Conservation (phyloP, 92 coral and sea anemone species). For the Bergia sp. region DNA sequence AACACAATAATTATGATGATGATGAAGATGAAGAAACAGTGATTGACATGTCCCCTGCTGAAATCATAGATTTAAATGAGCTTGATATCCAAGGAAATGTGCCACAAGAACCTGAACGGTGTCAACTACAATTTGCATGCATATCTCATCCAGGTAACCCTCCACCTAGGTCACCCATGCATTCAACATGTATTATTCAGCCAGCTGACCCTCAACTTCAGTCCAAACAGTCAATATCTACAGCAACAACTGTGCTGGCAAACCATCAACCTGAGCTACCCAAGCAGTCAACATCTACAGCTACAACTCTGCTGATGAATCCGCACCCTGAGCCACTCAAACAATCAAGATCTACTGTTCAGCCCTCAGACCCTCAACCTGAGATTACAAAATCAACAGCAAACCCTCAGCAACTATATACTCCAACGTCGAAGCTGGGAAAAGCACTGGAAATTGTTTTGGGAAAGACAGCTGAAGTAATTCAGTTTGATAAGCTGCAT, state of each 20-base stretch:
- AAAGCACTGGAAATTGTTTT: conserved; percentile 17
- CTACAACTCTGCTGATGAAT: neutral
- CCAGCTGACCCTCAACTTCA: conserved; percentile 11
- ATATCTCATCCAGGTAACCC: conserved; percentile 1
- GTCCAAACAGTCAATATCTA: neutral
- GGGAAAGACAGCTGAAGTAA: conserved; percentile 6
- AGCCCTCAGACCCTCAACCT: no score
- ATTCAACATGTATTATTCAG: neutral
- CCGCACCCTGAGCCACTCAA: neutral
- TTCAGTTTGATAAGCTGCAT: conserved; percentile 1
- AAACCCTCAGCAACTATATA: neutral
- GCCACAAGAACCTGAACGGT: conserved; percentile 5
- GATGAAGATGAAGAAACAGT: neutral
- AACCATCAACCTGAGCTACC: no score
- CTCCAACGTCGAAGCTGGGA: neutral
- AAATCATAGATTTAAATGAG: neutral
- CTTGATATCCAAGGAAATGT: conserved; percentile 7
- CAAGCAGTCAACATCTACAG: neutral
- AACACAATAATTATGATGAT: neutral
- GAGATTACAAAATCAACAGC: neutral
- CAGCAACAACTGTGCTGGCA: no score
- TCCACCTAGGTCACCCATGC: neutral
- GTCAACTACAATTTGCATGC: conserved; percentile 1
- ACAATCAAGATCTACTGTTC: no score
- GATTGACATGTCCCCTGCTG: neutral